Evolutionary conservation across 92 coral and sea anemone genomes (phyloP).

Genomic region (Porites cylindrica): DNA sequence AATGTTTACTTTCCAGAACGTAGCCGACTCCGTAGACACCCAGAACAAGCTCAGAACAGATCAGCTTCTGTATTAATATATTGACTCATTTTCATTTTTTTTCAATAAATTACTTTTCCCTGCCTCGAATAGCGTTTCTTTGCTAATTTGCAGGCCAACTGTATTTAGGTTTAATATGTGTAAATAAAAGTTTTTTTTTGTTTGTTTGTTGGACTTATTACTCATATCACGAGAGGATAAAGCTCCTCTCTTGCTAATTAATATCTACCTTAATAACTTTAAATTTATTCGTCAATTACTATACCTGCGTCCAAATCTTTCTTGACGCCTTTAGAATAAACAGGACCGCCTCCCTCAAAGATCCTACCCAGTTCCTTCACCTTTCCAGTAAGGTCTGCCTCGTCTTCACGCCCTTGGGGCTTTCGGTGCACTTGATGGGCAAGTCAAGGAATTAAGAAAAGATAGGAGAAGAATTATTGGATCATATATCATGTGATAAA

Average conservation of each 20-base stretch:
- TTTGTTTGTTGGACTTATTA: neutral
- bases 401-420: neutral
- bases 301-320: slow-evolving; percentile 24
- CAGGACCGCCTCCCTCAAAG: slow-evolving; percentile 51
- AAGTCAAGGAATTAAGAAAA: neutral
- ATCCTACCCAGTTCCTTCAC: slow-evolving; percentile 52
- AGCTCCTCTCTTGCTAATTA: neutral
- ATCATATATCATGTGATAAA: neutral
- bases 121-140: too few species aligned
- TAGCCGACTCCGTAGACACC: too few species aligned
- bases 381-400: slow-evolving; percentile 34
- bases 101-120: too few species aligned
- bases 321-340: slow-evolving; percentile 5
- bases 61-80: too few species aligned
- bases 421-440: slow-evolving; percentile 1
- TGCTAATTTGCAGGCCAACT: too few species aligned
- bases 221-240: neutral
- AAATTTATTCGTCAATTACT: neutral
- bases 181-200: too few species aligned
- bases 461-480: neutral
- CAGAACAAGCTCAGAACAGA: too few species aligned
- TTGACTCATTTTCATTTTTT: too few species aligned
- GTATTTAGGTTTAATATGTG: too few species aligned
- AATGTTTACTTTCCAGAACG: too few species aligned
- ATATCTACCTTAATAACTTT: neutral